Percentiles rank a stretch among this genome's conserved stretches.
These are phyloP conservation scores for Eugnorisma glareosa DNA, from an alignment of 2,888 invertebrate species.

Conservation along the genomic window DNA sequence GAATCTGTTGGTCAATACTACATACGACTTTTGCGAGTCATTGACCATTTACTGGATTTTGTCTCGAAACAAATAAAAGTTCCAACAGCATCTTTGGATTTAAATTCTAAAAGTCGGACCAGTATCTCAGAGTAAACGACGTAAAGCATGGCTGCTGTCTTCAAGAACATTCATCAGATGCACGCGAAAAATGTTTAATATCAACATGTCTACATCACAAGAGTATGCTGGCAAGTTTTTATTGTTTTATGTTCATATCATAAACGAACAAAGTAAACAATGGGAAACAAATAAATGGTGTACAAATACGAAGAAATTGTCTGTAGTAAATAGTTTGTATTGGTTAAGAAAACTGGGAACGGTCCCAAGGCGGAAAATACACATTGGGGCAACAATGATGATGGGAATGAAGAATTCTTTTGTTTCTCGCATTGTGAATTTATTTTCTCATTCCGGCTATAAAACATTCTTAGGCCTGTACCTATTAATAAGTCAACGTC, in stretches of 20 bases:
- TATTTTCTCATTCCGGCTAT: constrained; percentile 35
- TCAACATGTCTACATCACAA: constrained; percentile 43
- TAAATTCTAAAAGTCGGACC: not conserved
- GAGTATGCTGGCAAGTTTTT: constrained; percentile 40
- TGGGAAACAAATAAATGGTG: constrained; percentile 50
- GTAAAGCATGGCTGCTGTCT: constrained; percentile 4
- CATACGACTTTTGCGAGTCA: not conserved
- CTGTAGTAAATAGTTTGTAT: constrained; percentile 47
- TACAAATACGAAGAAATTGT: constrained; percentile 45
- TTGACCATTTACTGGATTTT: not conserved
- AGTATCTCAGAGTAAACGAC: not conserved
- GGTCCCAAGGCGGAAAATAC: constrained; percentile 23
- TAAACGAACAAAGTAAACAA: constrained; percentile 44
- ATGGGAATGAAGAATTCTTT: constrained; percentile 43
- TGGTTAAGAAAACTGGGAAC: constrained; percentile 40
- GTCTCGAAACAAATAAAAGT: not conserved
- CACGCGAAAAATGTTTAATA: constrained; percentile 53
- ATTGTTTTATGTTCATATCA: constrained; percentile 54
- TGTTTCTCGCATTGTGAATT: constrained; percentile 41
- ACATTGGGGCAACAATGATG: constrained; percentile 33
- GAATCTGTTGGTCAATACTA: not conserved
- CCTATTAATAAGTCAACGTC: constrained; percentile 6
- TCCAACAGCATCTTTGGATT: not conserved
- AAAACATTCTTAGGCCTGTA: constrained; percentile 3
- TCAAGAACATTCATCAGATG: constrained; percentile 33